phyloP scores from a whole-genome alignment of 1,140 invertebrate species.

The Bombus confusus region DNA sequence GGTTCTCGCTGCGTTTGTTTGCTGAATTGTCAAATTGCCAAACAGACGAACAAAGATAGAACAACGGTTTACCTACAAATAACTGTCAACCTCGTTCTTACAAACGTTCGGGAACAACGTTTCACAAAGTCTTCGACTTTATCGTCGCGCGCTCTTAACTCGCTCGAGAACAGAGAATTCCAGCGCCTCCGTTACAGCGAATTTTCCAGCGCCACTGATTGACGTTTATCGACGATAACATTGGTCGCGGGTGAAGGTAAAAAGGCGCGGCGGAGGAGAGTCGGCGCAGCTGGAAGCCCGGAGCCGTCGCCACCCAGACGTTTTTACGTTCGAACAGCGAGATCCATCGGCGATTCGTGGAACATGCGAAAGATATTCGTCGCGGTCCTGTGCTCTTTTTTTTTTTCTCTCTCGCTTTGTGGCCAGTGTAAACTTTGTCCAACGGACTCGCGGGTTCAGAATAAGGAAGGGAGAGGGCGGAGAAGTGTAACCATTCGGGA shows the following conservation, averaged over 20 bases:
- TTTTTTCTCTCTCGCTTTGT: conserved; percentile 15
- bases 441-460: neutral
- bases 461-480: neutral
- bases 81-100: too few species aligned
- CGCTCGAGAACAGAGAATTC: neutral
- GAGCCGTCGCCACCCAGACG: conserved; percentile 4
- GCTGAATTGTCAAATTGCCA: too few species aligned
- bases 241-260: neutral
- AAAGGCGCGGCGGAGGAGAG: neutral
- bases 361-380: conserved; percentile 56
- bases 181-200: conserved; percentile 9
- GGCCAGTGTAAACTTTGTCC: conserved; percentile 28
- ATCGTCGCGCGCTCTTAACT: too few species aligned
- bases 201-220: conserved; percentile 20
- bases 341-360: conserved; percentile 47
- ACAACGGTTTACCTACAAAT: too few species aligned
- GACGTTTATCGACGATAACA: conserved; percentile 47
- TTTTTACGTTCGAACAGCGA: conserved; percentile 34
- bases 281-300: conserved; percentile 22
- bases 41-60: too few species aligned
- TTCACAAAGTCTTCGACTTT: too few species aligned
- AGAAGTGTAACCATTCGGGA: neutral
- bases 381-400: conserved; percentile 17
- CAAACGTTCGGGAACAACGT: too few species aligned
- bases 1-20: too few species aligned